phyloP scores from a whole-genome alignment of 2,113 vertebrate genomes.

The Lepus europaeus region DNA sequence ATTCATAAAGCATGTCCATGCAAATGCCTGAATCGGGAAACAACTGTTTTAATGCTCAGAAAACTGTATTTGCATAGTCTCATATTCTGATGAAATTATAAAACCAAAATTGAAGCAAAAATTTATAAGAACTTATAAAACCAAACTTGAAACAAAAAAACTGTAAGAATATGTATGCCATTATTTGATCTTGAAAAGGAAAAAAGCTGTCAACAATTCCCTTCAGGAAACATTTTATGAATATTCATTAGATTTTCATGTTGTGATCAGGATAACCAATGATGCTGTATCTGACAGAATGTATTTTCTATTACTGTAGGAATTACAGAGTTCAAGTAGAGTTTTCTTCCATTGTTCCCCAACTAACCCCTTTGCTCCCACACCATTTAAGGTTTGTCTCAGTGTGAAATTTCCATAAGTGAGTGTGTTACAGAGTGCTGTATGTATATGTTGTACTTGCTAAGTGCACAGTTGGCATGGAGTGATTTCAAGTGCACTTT shows the following conservation, averaged over 20 bases:
- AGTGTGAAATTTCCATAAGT: constrained; percentile 65
- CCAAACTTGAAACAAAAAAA: constrained; percentile 44
- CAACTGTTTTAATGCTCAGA: neutral
- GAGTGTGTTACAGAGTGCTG: constrained; percentile 70
- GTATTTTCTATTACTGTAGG: constrained; percentile 95
- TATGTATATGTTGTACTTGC: constrained; percentile 40
- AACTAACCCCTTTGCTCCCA: constrained; percentile 98
- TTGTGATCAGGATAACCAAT: constrained; percentile 62
- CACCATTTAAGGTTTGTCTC: constrained; percentile 98
- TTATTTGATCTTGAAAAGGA: constrained; percentile 66
- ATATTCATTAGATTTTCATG: constrained; percentile 64
- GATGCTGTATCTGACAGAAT: constrained; percentile 76
- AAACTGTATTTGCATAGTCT: constrained; percentile 12
- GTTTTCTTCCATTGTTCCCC: constrained; percentile 95
- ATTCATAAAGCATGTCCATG: constrained; percentile 53
- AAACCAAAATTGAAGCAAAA: constrained; percentile 54
- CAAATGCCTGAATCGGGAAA: constrained; percentile 27
- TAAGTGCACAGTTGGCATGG: constrained; percentile 67
- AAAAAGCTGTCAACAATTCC: constrained; percentile 42
- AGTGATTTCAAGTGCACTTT: constrained; percentile 59
- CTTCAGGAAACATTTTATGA: constrained; percentile 71
- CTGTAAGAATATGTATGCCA: neutral
- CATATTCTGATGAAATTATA: constrained; percentile 38
- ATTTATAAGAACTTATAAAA: neutral
- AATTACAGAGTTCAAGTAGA: constrained; percentile 93